Conservation (phyloP, 2,113 vertebrate species). For the Hypanus sabinus region DNA sequence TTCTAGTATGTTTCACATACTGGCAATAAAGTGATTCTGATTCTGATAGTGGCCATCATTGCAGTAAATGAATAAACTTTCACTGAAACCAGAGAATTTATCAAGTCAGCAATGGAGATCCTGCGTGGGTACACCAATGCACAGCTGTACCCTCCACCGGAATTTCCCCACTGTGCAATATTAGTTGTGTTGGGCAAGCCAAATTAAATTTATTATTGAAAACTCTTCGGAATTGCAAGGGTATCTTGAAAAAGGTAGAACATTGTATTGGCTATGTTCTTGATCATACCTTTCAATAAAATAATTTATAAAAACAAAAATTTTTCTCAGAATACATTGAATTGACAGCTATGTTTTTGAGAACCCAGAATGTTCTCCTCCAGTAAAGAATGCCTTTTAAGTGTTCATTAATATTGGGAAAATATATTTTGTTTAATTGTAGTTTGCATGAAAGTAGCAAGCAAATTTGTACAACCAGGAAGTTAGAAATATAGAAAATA, state of each 20-base stretch:
- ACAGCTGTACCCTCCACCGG: too few relatives aligned
- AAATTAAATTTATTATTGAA: not conserved
- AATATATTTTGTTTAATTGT: not conserved
- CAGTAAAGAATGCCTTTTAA: not conserved
- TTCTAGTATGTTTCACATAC: too few relatives aligned
- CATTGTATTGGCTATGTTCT: not conserved
- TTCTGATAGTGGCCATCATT: too few relatives aligned
- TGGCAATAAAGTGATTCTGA: too few relatives aligned
- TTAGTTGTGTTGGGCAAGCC: not conserved
- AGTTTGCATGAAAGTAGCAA: not conserved
- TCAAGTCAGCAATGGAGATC: not conserved
- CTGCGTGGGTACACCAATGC: not conserved
- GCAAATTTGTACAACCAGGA: not conserved
- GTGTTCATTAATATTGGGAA: not conserved
- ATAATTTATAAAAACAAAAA: not conserved
- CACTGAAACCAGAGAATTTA: not conserved
- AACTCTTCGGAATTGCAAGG: not conserved
- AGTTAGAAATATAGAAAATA: not conserved
- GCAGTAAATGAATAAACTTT: not conserved
- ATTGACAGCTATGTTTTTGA: not conserved
- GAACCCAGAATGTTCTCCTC: not conserved
- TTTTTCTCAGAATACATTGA: not conserved
- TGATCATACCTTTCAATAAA: not conserved
- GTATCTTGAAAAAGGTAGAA: not conserved
- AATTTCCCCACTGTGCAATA: not conserved